Percentiles rank a stretch among this genome's conserved stretches.
Evolutionary conservation across 2,113 vertebrate genomes (phyloP).

Genomic region (Burhinus bistriatus): DNA sequence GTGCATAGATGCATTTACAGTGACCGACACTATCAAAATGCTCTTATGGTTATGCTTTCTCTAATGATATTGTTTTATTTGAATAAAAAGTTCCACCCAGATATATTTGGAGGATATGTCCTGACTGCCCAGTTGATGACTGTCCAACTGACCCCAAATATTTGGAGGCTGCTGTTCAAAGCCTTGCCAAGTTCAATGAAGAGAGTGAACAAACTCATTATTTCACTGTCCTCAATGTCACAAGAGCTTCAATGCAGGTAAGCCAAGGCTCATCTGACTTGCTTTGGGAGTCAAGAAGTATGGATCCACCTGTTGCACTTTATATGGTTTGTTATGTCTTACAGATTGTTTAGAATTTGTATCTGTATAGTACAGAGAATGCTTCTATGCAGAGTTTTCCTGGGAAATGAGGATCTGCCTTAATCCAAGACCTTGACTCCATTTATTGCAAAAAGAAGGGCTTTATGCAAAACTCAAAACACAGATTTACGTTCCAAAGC

Average conservation of each 20-base stretch:
- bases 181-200: slow-evolving; percentile 62
- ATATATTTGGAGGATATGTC: neutral
- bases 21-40: neutral
- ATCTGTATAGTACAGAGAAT: neutral
- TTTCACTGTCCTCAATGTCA: slow-evolving; percentile 62
- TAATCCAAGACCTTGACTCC: neutral
- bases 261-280: neutral
- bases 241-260: slow-evolving; percentile 60
- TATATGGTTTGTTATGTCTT: neutral
- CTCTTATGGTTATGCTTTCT: neutral
- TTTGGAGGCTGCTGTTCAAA: slow-evolving; percentile 2
- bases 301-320: neutral
- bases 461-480: neutral
- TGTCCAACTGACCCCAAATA: neutral
- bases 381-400: neutral
- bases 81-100: slow-evolving; percentile 25
- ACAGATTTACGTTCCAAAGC: neutral
- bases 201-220: slow-evolving; percentile 27
- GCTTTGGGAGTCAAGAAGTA: neutral
- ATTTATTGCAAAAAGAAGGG: neutral
- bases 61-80: neutral
- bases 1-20: neutral
- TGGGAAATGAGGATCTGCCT: neutral
- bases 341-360: neutral
- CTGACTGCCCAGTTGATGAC: slow-evolving; percentile 53